These are phyloP conservation scores for Sarcophaga variegata DNA, from an alignment of 2,888 invertebrate genomes.

Conservation along the genomic window DNA sequence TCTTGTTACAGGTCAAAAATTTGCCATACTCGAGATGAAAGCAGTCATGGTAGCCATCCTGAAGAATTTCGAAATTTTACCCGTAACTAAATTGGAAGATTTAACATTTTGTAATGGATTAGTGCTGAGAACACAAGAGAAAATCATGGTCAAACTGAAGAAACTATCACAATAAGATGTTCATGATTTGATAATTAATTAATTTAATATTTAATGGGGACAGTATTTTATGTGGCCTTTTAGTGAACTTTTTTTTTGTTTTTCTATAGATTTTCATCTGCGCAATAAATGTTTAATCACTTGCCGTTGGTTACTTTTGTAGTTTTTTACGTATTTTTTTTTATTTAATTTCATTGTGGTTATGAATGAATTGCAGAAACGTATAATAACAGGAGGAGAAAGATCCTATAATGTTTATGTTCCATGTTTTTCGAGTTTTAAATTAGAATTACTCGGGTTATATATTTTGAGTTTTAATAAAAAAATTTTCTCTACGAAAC, in stretches of 20 bases:
- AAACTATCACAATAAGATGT: conserved; percentile 53
- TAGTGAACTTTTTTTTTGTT: not conserved
- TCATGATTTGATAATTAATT: not conserved
- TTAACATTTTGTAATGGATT: conserved; percentile 82
- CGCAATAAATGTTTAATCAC: conserved; percentile 50
- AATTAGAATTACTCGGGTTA: too few relatives aligned
- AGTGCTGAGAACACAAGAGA: conserved; percentile 82
- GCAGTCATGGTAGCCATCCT: conserved; percentile 84
- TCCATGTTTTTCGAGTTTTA: too few relatives aligned
- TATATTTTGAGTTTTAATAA: too few relatives aligned
- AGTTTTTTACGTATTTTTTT: conserved; percentile 7
- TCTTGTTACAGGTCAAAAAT: conserved; percentile 84
- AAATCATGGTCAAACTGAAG: conserved; percentile 76
- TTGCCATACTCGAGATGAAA: conserved; percentile 86
- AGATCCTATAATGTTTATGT: too few relatives aligned
- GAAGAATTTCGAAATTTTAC: conserved; percentile 83
- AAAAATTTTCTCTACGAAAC: too few relatives aligned
- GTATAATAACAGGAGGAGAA: not conserved
- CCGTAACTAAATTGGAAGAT: conserved; percentile 82
- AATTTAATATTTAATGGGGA: conserved; percentile 34
- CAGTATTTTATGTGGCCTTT: not conserved
- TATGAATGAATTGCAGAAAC: not conserved
- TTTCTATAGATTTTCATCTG: conserved; percentile 24
- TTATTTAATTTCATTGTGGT: conserved; percentile 27
- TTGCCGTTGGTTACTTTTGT: conserved; percentile 34